Conservation (phyloP, 2,888 invertebrate species). For the Aphrophora alni region DNA sequence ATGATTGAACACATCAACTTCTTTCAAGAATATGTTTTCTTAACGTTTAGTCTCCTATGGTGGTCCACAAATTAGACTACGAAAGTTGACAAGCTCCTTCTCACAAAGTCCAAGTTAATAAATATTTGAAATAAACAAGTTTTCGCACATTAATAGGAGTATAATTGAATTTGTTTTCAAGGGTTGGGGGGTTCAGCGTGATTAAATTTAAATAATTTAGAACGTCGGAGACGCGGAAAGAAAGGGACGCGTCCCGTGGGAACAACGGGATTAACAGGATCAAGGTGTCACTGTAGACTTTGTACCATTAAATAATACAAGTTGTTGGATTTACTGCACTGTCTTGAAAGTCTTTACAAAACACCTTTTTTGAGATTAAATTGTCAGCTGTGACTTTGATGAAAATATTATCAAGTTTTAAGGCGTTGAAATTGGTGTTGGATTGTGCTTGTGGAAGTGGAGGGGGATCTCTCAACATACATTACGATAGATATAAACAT, state of each 20-base stretch:
- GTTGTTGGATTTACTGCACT: neutral
- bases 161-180: conserved; percentile 36
- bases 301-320: neutral
- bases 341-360: neutral
- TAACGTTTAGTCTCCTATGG: too few species aligned
- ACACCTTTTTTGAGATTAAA: neutral
- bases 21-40: too few species aligned
- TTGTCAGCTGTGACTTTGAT: too few species aligned
- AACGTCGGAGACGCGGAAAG: conserved; percentile 12
- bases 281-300: conserved; percentile 32
- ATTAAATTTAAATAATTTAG: conserved; percentile 47
- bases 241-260: conserved; percentile 37
- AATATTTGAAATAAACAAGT: neutral
- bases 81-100: neutral
- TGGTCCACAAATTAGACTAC: too few species aligned
- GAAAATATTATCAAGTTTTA: too few species aligned
- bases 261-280: conserved; percentile 12
- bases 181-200: conserved; percentile 31
- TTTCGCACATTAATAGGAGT: conserved; percentile 34
- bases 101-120: neutral
- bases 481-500: too few species aligned
- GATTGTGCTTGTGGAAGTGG: too few species aligned
- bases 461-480: too few species aligned
- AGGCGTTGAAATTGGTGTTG: too few species aligned
- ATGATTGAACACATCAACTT: too few species aligned